Evolutionary conservation across 2,888 invertebrate genomes (phyloP), one percentile per base, ranked within the genome.

Genomic region (Heteropelma amictum): DNA sequence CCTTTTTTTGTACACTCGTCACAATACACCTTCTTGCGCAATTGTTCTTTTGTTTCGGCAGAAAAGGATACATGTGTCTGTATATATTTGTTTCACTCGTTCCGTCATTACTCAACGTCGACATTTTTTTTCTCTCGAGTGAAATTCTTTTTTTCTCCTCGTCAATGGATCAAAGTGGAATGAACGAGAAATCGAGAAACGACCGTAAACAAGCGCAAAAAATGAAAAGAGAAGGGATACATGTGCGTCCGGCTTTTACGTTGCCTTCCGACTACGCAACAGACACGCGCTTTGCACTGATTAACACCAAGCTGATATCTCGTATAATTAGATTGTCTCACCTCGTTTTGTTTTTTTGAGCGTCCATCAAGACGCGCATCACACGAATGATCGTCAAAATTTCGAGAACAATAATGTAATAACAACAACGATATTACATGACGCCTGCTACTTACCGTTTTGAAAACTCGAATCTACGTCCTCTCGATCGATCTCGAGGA

Each of bases 401-500:
- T 33, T 2, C 2, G 30, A 7, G 10, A 33, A 33, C 30, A 7
- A 7, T 33, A 33, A 33, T 33, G 7, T 5, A n/a, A n/a, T n/a
- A n/a, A n/a, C n/a, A n/a, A n/a, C n/a, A n/a, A n/a, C n/a, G n/a
- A n/a, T n/a, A n/a, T n/a, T n/a, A n/a, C n/a, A n/a, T n/a, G n/a
- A 12, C 12, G 8, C 4, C 10, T 30, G 17, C 8, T 53, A 12
- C 7, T 45, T 77, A 89, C 89, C 87, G 82, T 82, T 82, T 5
- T 85, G 61, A 42, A 78, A 84, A 71, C 85, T 87, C 8, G 81
- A 82, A 1, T 85, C 84, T 19, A 86, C 76, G 71, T 85, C 79
- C 26, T 84, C 81, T 7, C 89, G 84, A 76, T 87, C 83, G 10
- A 89, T 83, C 26, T 78, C 64, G n/a, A 88, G 81, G 6, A 82